These are phyloP conservation scores for Lasioglossum calceatum DNA, from an alignment of 2,888 invertebrate species.

Conservation along the genomic window DNA sequence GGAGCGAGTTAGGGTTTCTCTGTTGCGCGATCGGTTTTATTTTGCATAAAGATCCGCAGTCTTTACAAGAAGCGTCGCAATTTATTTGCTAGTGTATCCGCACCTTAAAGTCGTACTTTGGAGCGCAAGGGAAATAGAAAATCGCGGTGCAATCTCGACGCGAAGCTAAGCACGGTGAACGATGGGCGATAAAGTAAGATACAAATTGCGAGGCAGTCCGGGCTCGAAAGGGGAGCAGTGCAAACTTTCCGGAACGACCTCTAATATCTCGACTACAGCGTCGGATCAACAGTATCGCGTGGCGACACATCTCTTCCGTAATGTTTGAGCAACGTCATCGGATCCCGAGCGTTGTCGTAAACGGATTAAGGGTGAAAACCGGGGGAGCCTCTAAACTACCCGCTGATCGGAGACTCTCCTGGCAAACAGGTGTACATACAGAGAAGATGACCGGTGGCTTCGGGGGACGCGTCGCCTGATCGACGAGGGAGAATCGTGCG, in stretches of 20 bases:
- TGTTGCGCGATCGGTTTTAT: neutral
- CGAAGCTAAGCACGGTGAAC: neutral
- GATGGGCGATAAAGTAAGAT: neutral
- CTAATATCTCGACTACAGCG: neutral
- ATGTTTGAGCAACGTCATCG: constrained; percentile 6
- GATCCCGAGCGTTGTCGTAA: neutral
- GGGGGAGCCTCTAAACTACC: neutral
- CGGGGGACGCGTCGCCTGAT: neutral
- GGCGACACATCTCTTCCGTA: constrained; percentile 7
- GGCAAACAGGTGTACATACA: neutral
- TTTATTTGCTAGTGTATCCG: neutral
- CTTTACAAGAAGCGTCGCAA: neutral
- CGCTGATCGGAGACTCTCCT: neutral
- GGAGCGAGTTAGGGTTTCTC: neutral
- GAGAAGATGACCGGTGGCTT: neutral
- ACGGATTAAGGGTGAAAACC: neutral
- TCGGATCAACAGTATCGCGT: constrained; percentile 8
- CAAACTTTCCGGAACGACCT: neutral
- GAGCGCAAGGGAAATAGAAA: neutral
- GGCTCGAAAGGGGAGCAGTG: constrained; percentile 3
- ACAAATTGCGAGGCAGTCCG: neutral
- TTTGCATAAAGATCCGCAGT: neutral
- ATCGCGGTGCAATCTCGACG: neutral
- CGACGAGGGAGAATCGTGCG: neutral
- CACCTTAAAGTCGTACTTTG: neutral